A percentile compares a stretch with the other conserved stretches of the same genome.
Conservation (phyloP, 2,888 invertebrate species). For the Microctonus hyperodae region DNA sequence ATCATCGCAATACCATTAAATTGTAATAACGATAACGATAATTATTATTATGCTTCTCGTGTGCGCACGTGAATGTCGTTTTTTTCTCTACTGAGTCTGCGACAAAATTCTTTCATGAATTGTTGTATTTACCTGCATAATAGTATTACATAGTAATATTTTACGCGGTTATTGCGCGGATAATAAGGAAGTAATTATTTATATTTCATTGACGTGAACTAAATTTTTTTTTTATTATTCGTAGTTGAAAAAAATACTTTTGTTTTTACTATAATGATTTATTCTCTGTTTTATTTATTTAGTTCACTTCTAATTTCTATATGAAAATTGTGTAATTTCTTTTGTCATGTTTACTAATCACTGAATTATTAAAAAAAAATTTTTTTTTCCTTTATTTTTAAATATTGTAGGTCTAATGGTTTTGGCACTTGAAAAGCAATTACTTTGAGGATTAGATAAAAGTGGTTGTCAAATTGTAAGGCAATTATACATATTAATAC, state of each 20-base stretch:
- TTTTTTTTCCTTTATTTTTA: neutral
- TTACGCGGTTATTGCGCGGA: neutral
- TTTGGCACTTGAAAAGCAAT: slow-evolving; percentile 20
- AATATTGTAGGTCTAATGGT: slow-evolving; percentile 11
- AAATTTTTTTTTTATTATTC: too few species aligned
- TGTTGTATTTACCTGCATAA: neutral
- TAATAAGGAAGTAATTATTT: neutral
- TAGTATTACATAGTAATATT: neutral
- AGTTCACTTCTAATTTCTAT: neutral
- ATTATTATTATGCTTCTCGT: neutral
- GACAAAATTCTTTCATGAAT: neutral
- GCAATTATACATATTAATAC: too few species aligned
- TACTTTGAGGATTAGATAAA: neutral
- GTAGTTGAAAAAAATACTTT: too few species aligned
- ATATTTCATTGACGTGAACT: neutral
- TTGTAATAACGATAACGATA: neutral
- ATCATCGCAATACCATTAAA: neutral
- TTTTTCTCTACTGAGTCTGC: neutral
- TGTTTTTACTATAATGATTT: neutral
- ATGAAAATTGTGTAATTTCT: neutral
- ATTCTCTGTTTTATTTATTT: neutral
- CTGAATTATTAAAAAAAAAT: too few species aligned
- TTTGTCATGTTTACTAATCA: neutral
- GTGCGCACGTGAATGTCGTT: neutral
- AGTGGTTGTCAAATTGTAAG: neutral